phyloP scores from a whole-genome alignment of 2,888 invertebrate species.

The Meganola albula region DNA sequence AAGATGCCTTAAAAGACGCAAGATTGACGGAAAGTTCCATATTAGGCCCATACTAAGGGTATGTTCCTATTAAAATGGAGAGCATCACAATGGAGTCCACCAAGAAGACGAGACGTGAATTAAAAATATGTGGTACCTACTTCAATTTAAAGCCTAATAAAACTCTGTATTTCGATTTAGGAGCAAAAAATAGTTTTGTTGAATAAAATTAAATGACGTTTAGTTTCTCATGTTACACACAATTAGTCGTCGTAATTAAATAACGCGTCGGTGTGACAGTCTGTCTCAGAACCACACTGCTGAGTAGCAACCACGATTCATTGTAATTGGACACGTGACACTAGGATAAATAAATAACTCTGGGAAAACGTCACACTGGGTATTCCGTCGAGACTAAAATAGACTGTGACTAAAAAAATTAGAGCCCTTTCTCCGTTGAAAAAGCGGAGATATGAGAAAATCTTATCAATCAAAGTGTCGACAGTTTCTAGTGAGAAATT shows the following conservation, averaged over 20 bases:
- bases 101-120: too few relatives aligned
- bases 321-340: conserved; percentile 61
- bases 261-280: conserved; percentile 34
- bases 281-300: conserved; percentile 35
- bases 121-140: too few relatives aligned
- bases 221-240: conserved; percentile 11
- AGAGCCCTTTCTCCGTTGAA: conserved; percentile 23
- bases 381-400: conserved; percentile 20
- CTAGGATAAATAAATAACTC: conserved; percentile 51
- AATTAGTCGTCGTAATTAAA: conserved; percentile 17
- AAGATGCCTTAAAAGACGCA: too few relatives aligned
- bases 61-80: too few relatives aligned
- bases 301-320: conserved; percentile 48
- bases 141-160: too few relatives aligned
- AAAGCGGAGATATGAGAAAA: conserved; percentile 24
- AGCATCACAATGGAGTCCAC: too few relatives aligned
- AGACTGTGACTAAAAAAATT: conserved; percentile 20
- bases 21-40: too few relatives aligned
- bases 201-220: too few relatives aligned
- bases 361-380: conserved; percentile 34
- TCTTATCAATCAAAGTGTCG: conserved; percentile 33
- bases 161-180: too few relatives aligned
- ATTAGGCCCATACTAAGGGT: too few relatives aligned
- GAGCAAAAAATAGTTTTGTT: too few relatives aligned
- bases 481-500: conserved; percentile 35